Percentiles rank a stretch among this genome's conserved stretches.
These are phyloP conservation scores for Cataglyphis livida DNA, from an alignment of 2,888 invertebrate species.

Conservation along the genomic window DNA sequence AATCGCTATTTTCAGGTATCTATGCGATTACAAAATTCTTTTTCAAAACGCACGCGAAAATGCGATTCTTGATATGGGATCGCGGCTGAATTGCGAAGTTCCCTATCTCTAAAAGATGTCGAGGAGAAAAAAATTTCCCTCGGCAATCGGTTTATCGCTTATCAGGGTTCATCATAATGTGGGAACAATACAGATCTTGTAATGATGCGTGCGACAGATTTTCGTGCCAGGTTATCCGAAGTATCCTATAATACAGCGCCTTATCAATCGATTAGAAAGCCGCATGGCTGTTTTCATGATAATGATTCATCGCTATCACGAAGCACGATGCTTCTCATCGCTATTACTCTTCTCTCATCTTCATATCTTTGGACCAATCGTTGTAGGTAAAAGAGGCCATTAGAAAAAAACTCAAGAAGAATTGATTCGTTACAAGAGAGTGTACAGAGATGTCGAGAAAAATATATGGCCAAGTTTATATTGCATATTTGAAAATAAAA, in stretches of 20 bases:
- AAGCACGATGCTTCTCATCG: conserved; percentile 20
- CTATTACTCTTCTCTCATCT: conserved; percentile 7
- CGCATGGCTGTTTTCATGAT: background rate
- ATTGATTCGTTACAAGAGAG: background rate
- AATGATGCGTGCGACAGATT: conserved; percentile 68
- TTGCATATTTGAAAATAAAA: background rate
- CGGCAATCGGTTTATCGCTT: conserved; percentile 21
- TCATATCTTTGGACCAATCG: conserved; percentile 60
- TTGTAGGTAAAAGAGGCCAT: conserved; percentile 45
- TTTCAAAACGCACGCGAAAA: background rate
- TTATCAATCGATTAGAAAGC: conserved; percentile 26
- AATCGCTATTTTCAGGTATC: conserved; percentile 15
- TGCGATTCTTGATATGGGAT: background rate
- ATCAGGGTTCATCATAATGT: conserved; percentile 51
- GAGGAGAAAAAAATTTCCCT: background rate
- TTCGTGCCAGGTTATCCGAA: conserved; percentile 44
- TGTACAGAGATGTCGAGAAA: background rate
- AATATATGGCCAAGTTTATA: background rate
- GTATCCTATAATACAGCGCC: background rate
- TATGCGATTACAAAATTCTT: conserved; percentile 9
- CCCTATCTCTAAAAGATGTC: conserved; percentile 19
- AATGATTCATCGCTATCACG: background rate
- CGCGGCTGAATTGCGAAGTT: background rate
- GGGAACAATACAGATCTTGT: conserved; percentile 64
- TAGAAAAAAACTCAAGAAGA: background rate